Evolutionary conservation across 2,797 vertebrate species (phyloP).

Genomic region (Onychomys arenicola): DNA sequence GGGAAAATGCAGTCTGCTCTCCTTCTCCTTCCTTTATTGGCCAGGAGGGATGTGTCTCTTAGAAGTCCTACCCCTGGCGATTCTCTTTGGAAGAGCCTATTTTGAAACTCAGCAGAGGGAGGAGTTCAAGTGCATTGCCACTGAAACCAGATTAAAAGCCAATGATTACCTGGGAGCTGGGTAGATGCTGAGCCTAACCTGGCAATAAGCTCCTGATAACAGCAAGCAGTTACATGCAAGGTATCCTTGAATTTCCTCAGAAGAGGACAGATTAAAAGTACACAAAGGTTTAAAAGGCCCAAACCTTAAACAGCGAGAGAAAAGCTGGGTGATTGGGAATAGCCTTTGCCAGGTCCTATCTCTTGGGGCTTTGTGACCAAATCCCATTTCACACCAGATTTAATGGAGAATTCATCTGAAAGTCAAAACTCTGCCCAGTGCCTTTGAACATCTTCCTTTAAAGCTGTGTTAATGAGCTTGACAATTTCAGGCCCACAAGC

Average conservation of each 20-base stretch:
- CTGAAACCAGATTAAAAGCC: constrained; percentile 2
- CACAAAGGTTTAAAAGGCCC: constrained; percentile 56
- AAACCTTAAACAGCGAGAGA: constrained; percentile 46
- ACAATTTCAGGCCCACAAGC: neutral
- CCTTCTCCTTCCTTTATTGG: neutral
- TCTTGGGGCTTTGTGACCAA: constrained; percentile 21
- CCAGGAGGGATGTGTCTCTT: neutral
- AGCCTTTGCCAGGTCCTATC: neutral
- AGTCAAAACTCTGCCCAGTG: constrained; percentile 29
- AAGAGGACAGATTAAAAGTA: constrained; percentile 67
- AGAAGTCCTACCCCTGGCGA: too few relatives aligned
- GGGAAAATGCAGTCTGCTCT: neutral
- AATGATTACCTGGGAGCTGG: constrained; percentile 8
- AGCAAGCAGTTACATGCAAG: neutral
- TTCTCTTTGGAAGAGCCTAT: neutral
- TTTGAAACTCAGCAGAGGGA: neutral
- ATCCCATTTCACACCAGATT: constrained; percentile 76
- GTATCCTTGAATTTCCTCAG: constrained; percentile 52
- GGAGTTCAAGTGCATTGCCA: neutral
- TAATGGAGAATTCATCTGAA: constrained; percentile 51
- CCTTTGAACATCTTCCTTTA: constrained; percentile 60
- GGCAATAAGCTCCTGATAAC: neutral
- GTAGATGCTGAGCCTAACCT: neutral
- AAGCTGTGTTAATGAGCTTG: neutral
- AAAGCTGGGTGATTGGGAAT: neutral